phyloP scores from a whole-genome alignment of 2,113 vertebrate species.

The Apodemus speciosus region DNA sequence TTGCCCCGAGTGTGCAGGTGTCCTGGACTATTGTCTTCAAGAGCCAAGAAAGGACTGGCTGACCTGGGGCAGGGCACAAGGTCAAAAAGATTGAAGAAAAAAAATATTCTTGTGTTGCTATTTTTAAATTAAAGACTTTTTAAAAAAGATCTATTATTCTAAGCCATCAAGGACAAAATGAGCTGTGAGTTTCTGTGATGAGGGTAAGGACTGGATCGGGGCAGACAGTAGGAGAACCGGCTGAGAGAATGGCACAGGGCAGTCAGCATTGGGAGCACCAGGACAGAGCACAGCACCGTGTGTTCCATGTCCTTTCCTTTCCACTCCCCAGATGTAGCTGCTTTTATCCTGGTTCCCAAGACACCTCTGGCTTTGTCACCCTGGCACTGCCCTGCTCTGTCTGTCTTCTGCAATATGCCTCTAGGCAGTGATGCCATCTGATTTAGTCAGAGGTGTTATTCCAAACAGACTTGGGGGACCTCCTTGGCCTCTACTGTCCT shows the following conservation, averaged over 20 bases:
- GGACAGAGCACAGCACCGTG: background rate
- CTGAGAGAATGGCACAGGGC: background rate
- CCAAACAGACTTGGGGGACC: background rate
- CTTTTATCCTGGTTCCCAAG: constrained; percentile 9
- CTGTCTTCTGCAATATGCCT: background rate
- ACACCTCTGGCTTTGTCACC: background rate
- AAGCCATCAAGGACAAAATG: background rate
- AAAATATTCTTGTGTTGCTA: background rate
- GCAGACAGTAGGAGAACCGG: background rate
- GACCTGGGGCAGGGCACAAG: background rate
- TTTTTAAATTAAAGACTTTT: constrained; percentile 43
- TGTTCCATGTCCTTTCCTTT: background rate
- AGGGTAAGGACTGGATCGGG: background rate
- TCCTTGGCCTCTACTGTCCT: background rate
- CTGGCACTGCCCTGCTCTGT: background rate
- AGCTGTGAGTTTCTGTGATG: background rate
- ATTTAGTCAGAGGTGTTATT: background rate
- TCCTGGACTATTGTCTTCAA: fast-evolving
- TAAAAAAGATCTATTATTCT: background rate
- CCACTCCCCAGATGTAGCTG: background rate
- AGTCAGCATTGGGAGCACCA: background rate
- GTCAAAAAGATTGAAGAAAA: background rate
- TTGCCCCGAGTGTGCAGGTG: background rate
- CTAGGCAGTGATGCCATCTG: background rate
- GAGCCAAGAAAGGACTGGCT: background rate